These are phyloP conservation scores for Auanema sp. DNA, from an alignment of 2,888 invertebrate genomes.

Conservation along the genomic window DNA sequence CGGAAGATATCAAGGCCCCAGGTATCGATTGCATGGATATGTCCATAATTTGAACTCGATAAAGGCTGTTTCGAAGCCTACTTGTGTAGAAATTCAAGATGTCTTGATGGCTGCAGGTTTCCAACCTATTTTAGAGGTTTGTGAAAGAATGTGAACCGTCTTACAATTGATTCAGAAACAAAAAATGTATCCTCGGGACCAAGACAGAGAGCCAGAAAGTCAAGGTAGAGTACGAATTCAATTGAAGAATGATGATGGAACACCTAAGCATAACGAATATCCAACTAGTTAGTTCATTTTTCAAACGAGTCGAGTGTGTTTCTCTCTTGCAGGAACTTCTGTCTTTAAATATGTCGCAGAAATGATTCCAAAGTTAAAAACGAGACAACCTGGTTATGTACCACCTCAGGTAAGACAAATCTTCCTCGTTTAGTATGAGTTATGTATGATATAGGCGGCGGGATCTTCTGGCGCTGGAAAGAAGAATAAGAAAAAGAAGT, in stretches of 20 bases:
- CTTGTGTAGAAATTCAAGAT: constrained; percentile 90
- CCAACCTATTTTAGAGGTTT: constrained; percentile 80
- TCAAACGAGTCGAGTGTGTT: neutral
- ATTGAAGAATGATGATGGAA: constrained; percentile 70
- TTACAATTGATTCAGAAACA: constrained; percentile 36
- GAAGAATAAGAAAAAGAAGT: constrained; percentile 45
- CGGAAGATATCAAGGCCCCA: constrained; percentile 66
- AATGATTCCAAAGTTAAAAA: constrained; percentile 62
- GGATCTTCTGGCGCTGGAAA: constrained; percentile 20
- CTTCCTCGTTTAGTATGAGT: neutral
- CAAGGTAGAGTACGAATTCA: constrained; percentile 90
- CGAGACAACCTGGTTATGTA: constrained; percentile 49
- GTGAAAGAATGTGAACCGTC: constrained; percentile 5
- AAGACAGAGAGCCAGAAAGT: constrained; percentile 80
- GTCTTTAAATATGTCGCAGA: constrained; percentile 51
- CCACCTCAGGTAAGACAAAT: constrained; percentile 14
- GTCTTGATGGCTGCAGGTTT: constrained; percentile 80
- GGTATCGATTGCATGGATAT: constrained; percentile 6
- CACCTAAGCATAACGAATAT: constrained; percentile 38
- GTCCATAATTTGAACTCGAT: constrained; percentile 31
- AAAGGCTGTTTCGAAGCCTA: constrained; percentile 89
- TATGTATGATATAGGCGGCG: constrained; percentile 7
- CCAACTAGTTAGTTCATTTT: constrained; percentile 36
- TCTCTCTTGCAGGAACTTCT: constrained; percentile 40
- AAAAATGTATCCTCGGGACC: constrained; percentile 86